Base-by-base conservation (phyloP, 2,113 vertebrate species). In the Pungitius pungitius region DNA sequence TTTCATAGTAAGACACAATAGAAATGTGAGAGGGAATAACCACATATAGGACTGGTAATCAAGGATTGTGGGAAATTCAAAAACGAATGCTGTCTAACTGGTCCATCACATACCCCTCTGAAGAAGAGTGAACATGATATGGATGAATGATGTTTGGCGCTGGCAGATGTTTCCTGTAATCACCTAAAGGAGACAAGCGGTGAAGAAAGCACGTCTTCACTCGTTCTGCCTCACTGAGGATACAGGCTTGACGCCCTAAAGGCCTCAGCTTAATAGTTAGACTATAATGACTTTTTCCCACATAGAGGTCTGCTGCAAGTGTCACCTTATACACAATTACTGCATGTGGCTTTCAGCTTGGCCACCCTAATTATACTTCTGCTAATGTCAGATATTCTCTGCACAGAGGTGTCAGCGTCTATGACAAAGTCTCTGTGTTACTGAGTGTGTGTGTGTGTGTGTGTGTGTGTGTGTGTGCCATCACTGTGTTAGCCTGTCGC, bases 281-380 rank as follows among this genome's bases (percentile, higher is more conserved):
- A 66, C 80, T 78, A 61, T 86, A 90, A 90, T 92, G 83, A 82
- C 81, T 89, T 87, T 89, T 89, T 89, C 20, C 85, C 82, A 83
- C 82, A 78, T 75, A 82, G 81, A 69, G 87, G 81, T 82, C 79
- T 69, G 57, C 77, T 70, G 73, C 69, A 63, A 59, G 62, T 77
- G 40, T 73, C 70, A 47, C 85, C 60, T 75, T 78, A 67, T 39
- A 73, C 72, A 75, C 59, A 77, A 75, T 83, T 78, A 87, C 71
- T 67, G 55, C 62, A 54, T 86, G 68, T 70, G 84, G 33, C 60
- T 83, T 65, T 73, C 77, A 66, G 22, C 33, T 43, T 8, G 33
- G 37, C 55, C 54, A 14, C 45, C 52, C 58, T 58, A 80, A 85
- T 85, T 85, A 83, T 24, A 71, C 60, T 57, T 80, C 14, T 49